Evolutionary conservation across 2,113 vertebrate genomes (phyloP), one percentile per base, ranked within the genome.

Genomic region (Pterocles orientalis): DNA sequence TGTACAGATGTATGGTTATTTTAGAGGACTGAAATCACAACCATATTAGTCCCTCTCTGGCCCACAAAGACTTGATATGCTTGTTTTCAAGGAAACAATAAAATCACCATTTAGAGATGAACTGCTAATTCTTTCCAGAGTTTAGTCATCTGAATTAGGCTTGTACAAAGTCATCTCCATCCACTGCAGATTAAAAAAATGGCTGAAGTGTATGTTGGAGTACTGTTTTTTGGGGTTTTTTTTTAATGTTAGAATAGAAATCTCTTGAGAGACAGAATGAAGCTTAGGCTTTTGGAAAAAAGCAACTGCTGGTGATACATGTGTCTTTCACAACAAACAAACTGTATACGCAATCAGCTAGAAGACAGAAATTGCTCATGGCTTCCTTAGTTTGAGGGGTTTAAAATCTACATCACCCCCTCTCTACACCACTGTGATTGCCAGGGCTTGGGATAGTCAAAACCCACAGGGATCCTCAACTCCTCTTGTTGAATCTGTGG

Each of bases 201-300:
- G 16, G 10, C 8, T 51, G 34, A 76, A 36, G 13, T 8, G 3
- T 39, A 3, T 28, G 8, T 1, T 5, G 4, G 4, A 51, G 10
- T 39, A 18, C 26, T 41, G 41, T 4, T 41, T 41, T 1, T 25
- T 26, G 14, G 36, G 36, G 36, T 34, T 29, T 17, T 21, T 58
- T 21, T 47, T 34, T 23, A 41, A 51, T 2, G 0, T 48, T 79
- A 61, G 14, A 56, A 69, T 81, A 73, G 2, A 69, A 54, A 60
- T 64, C 3, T 39, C 80, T 69, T 69, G 7, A 92, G 71, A 76
- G 25, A 31, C 4, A 33, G 15, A 68, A 50, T 26, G 18, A 80
- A 56, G 7, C 5, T 77, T 34, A 83, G 24, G 29, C 14, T 10
- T 83, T 86, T 56, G 23, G 23, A 47, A 77, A 76, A 88, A 82